A percentile compares a stretch with the other conserved stretches of the same genome.
Evolutionary conservation across 2,797 vertebrate species (phyloP).

Genomic region (Crax fasciolata): DNA sequence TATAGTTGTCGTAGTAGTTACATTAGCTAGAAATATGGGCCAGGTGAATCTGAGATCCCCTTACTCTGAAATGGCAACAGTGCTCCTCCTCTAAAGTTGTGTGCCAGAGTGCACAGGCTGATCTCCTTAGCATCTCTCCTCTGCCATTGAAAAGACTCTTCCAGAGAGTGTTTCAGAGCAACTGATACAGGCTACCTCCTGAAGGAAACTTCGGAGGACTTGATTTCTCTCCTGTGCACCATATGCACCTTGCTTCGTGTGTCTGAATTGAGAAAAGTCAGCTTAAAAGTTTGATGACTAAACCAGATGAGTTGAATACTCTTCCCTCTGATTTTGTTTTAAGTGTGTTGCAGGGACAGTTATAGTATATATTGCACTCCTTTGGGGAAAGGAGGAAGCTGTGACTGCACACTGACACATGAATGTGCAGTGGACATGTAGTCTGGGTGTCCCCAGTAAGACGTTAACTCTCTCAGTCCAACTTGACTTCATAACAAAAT

Average conservation of each 20-base stretch:
- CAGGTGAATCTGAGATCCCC: not conserved
- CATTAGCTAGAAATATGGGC: not conserved
- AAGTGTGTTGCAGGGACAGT: not conserved
- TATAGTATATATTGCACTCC: rapidly evolving
- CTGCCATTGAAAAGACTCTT: not conserved
- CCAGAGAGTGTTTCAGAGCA: not conserved
- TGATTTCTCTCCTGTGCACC: not conserved
- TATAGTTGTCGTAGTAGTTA: not conserved
- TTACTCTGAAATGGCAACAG: not conserved
- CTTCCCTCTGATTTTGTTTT: not conserved
- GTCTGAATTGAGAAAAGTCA: not conserved
- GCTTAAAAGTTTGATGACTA: not conserved
- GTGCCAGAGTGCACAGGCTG: not conserved
- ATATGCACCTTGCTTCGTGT: rapidly evolving
- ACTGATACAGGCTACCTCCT: not conserved
- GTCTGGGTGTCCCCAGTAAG: not conserved
- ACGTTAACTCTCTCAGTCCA: not conserved
- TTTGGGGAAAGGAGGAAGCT: not conserved
- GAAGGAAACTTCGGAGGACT: not conserved
- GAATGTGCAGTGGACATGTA: not conserved
- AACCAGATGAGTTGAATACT: not conserved
- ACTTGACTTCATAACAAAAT: not conserved
- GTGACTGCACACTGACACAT: not conserved
- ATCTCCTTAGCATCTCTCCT: not conserved
- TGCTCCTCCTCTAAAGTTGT: not conserved